Evolutionary conservation across 2,113 vertebrate genomes (phyloP), one percentile per base, ranked within the genome.

Genomic region (Gavia stellata): DNA sequence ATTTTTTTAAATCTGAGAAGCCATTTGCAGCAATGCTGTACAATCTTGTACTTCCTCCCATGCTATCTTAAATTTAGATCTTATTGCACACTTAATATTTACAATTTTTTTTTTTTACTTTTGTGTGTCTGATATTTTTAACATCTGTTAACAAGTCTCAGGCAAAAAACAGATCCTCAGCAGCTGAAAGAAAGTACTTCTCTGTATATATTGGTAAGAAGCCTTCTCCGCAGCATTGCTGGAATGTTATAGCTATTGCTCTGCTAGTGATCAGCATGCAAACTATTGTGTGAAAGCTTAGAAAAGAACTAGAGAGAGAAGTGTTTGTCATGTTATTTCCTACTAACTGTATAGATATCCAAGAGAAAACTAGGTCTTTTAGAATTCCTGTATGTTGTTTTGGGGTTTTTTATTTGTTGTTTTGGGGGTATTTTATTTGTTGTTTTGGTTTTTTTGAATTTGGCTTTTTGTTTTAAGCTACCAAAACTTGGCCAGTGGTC

Each of bases 141-240:
- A 77, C 4, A 42, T 86, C 24, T 86, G 36, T 92, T 92, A 58
- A 77, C 21, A 42, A 80, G 62, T 79, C 38, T 78, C 16, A 61
- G 34, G 12, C 78, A 80, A 70, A 81, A 83, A 65, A 2, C 4
- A 93, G 59, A 80, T 80, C 42, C 15, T 73, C 66, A 74, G 63
- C 9, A 59, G 24, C 1, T 2, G 42, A 74, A 66, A 77, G 8
- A 7, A 78, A 74, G 7, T 12, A 0, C 63, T 83, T 38, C 10
- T 58, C 6, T 34, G 1, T 10, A 7, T 25, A 6, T n/a, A 17
- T 18, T 40, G 6, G 3, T 56, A 65, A 79, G 23, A 81, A 45
- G 3, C 2, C 8, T 77, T 11, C 15, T 38, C 12, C 49, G 12
- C 0, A 0, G 18, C 1, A 10, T 28, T 75, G 13, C 15, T 56